Base-by-base conservation (phyloP, 2,797 vertebrate genomes). In the Oophaga sylvatica region DNA sequence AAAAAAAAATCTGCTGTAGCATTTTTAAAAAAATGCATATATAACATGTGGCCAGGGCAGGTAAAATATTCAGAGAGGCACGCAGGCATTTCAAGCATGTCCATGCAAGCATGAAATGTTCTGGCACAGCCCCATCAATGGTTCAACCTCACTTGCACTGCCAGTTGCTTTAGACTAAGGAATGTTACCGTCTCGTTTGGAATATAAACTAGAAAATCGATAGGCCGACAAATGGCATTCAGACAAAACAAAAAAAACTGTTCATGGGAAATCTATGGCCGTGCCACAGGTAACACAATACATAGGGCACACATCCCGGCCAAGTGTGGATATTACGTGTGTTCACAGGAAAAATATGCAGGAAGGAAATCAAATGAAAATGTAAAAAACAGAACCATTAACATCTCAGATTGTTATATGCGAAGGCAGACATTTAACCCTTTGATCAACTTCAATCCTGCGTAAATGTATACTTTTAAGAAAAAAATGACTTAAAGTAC, bases 211-310 rank as follows among this genome's bases (percentile, higher is more conserved):
- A 70, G 84, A 89, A 86, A 89, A 63, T 77, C 45, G 88, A 89
- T 89, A 86, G 88, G 88, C 84, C 78, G 84, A 86, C 88, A 89
- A 89, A 89, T 89, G 88, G 84, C 71, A 77, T 89, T 86, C 80
- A 89, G 88, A 86, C 88, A 89, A 78, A 89, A 83, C 84, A 86
- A 78, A 67, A 67, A 22, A 76, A 41, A 86, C 48, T 83, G 62
- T 87, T 89, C 84, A 89, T 78, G 80, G 83, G 80, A 86, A 86
- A 53, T 86, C 79, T 41, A 31, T 59, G 57, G 75, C 82, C 63
- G 57, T 84, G 87, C 76, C 77, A 84, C 81, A 84, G 82, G 87
- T 84, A 88, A 84, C 83, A 73, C 65, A 73, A 88, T 73, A 84
- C 63, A 16, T 0, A 10, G 56, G 76, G 82, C 60, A 75, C 22